Evolutionary conservation across 2,113 vertebrate genomes (phyloP), one percentile per base, ranked within the genome.

Genomic region (Rattus norvegicus): DNA sequence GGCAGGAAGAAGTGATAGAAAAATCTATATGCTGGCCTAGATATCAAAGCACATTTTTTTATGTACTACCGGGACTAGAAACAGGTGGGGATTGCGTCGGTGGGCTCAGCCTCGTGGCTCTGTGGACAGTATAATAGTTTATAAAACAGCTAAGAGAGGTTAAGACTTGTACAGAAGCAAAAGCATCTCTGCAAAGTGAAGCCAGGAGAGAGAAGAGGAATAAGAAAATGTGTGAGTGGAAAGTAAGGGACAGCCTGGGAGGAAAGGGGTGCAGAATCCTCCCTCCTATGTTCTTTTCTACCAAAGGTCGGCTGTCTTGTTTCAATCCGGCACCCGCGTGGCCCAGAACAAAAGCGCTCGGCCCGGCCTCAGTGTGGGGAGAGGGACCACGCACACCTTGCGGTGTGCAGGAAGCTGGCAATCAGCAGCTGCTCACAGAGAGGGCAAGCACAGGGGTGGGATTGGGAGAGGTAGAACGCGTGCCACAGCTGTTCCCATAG

Each of bases 261-360:
- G 20, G 28, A 17, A 43, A 10, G n/a, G 26, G 67, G 22, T 24
- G n/a, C 69, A 59, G n/a, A 61, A 36, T 17, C 70, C 43, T 33
- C 43, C 7, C 17, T 72, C 47, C 24, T 43, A 2, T 30, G 14
- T 47, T 59, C 91, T 43, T 36, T 16, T 69, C 69, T 76, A 90
- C 84, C 75, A 5, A 67, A 39, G n/a, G 76, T 52, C 26, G 59
- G 47, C 70, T 5, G 70, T 77, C 96, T 92, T 81, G 96, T 93
- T 95, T 65, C 86, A 75, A 92, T 95, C 96, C 76, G 94, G 96
- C 95, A 56, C 17, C n/a, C 28, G 33, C 4, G 20, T 22, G 20
- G 87, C 92, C 73, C 84, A 39, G 93, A 97, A 97, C 97, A 96
- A 97, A 97, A 93, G 96, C 90, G 43, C 76, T n/a, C 22, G 4